phyloP scores from a whole-genome alignment of 2,797 vertebrate species.

The Cuniculus paca region DNA sequence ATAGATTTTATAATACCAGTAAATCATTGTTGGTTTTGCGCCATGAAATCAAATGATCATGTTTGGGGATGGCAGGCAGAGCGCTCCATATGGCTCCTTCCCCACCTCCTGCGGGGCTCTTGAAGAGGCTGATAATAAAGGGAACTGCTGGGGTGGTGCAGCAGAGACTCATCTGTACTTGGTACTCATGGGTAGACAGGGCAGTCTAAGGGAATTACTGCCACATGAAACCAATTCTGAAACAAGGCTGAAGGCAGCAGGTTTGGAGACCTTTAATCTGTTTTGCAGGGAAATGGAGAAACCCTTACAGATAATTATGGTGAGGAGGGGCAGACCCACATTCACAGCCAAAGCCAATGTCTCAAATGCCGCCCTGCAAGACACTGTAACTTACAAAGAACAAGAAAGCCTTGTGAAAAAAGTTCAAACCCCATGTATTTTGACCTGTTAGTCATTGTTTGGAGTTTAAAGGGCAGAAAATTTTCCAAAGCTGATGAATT shows the following conservation, averaged over 20 bases:
- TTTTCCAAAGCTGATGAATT: background rate
- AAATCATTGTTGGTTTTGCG: background rate
- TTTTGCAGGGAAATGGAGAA: constrained; percentile 40
- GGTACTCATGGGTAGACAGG: constrained; percentile 9
- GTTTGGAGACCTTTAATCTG: background rate
- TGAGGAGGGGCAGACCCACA: background rate
- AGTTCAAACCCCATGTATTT: background rate
- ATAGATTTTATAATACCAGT: constrained; percentile 19
- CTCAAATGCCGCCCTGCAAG: background rate
- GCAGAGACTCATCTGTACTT: background rate
- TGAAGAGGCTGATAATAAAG: background rate
- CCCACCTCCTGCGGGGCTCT: background rate
- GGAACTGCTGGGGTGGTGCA: background rate
- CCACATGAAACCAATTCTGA: constrained; percentile 4
- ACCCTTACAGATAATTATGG: background rate
- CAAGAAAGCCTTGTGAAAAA: background rate
- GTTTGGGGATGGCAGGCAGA: background rate
- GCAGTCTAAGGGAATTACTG: constrained; percentile 43
- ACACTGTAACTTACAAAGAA: background rate
- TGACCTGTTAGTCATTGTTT: background rate
- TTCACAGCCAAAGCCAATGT: background rate
- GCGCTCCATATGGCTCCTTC: background rate
- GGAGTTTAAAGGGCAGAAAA: background rate
- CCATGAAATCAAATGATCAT: background rate
- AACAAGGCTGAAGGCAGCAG: background rate